phyloP scores from a whole-genome alignment of 2,888 invertebrate species.

The Agrenia bidenticulata region DNA sequence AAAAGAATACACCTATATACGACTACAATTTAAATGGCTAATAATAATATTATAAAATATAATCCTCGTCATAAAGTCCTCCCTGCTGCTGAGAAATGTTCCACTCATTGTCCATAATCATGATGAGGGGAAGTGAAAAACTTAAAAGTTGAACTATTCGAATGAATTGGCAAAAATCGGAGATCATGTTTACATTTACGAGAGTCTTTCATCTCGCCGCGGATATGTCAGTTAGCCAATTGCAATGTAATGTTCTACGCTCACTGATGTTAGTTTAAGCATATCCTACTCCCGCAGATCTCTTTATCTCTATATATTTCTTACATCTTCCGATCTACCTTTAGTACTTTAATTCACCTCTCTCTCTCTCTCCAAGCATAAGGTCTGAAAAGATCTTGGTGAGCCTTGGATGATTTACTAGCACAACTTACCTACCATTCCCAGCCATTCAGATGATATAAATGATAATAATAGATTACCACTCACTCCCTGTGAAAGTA shows the following conservation, averaged over 20 bases:
- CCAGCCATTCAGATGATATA: no score
- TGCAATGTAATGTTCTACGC: neutral
- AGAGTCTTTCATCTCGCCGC: conserved; percentile 45
- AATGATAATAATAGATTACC: no score
- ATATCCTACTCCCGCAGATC: neutral
- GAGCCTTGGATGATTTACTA: no score
- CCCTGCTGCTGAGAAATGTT: conserved; percentile 49
- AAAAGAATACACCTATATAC: no score
- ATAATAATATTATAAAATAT: no score
- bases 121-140: conserved; percentile 17
- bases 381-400: no score
- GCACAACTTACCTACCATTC: no score
- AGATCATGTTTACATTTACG: conserved; percentile 39
- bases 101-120: conserved; percentile 45
- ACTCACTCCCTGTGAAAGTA: no score
- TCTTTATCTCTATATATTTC: neutral
- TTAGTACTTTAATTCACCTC: neutral
- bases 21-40: no score
- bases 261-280: conserved; percentile 4
- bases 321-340: neutral
- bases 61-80: no score
- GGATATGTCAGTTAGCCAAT: conserved; percentile 31
- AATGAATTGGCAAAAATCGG: conserved; percentile 52
- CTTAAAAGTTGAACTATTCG: conserved; percentile 29
- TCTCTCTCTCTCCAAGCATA: neutral